A percentile compares a stretch with the other conserved stretches of the same genome.
Evolutionary conservation across 2,888 invertebrate genomes (phyloP).

Genomic region (Carpatolechia fugitivella): DNA sequence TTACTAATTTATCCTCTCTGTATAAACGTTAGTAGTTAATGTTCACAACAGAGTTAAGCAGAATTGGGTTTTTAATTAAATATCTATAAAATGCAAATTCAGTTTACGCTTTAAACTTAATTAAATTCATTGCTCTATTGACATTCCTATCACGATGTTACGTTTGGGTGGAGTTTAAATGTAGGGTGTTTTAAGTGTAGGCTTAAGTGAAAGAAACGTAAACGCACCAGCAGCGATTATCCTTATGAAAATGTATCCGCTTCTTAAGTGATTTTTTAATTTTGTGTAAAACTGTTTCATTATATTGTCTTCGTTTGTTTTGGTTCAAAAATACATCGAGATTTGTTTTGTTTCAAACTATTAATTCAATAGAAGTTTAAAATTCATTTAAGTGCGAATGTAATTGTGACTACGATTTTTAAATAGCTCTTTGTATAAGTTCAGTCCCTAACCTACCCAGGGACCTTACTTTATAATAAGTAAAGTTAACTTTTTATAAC

Average conservation of each 20-base stretch:
- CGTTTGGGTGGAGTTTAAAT: constrained; percentile 32
- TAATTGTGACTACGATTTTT: too few species aligned
- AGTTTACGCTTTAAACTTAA: constrained; percentile 40
- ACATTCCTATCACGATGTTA: constrained; percentile 40
- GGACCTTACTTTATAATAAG: neutral
- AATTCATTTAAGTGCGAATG: too few species aligned
- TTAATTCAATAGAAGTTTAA: too few species aligned
- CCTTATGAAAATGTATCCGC: too few species aligned
- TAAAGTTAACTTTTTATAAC: neutral
- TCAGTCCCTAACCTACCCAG: too few species aligned
- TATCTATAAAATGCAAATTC: constrained; percentile 42
- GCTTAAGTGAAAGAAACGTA: constrained; percentile 19
- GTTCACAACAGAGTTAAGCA: constrained; percentile 5
- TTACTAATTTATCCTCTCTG: neutral
- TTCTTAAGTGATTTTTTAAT: too few species aligned
- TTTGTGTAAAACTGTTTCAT: too few species aligned
- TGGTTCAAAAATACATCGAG: too few species aligned
- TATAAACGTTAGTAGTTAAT: neutral
- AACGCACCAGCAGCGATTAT: too few species aligned
- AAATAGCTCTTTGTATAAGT: too few species aligned
- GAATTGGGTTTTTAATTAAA: constrained; percentile 34
- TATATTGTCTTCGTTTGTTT: too few species aligned
- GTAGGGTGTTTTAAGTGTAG: constrained; percentile 24
- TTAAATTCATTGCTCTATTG: constrained; percentile 47
- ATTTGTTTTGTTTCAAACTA: too few species aligned